Conservation (phyloP, 2,888 invertebrate species). For the Podabrus alpinus region DNA sequence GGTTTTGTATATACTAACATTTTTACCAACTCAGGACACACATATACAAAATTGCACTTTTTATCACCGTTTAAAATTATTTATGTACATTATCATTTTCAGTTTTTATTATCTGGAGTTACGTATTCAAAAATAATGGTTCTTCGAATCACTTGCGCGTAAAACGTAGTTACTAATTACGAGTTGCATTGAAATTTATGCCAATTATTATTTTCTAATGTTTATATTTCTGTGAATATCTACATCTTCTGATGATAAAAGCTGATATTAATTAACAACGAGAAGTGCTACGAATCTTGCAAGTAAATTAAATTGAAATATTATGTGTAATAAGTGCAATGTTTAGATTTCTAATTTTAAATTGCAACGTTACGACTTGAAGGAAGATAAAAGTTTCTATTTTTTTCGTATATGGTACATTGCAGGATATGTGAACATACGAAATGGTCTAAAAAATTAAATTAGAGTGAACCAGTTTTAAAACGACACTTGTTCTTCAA, state of each 20-base stretch:
- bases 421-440: background rate
- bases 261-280: background rate
- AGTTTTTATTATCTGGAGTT: background rate
- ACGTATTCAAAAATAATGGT: background rate
- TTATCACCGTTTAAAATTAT: background rate
- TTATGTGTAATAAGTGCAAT: background rate
- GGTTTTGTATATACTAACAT: background rate
- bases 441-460: conserved; percentile 13
- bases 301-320: background rate
- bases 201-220: conserved; percentile 25
- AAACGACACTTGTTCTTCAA: conserved; percentile 37
- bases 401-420: background rate
- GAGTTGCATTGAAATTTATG: conserved; percentile 22
- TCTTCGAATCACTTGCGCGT: conserved; percentile 22
- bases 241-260: conserved; percentile 13
- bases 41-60: background rate
- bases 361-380: background rate
- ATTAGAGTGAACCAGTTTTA: conserved; percentile 34
- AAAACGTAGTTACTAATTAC: conserved; percentile 26
- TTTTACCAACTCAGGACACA: background rate
- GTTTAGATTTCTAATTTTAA: background rate
- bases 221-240: conserved; percentile 20
- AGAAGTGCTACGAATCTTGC: background rate
- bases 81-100: background rate
- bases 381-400: background rate